These are phyloP conservation scores for Drosophila biarmipes DNA, from an alignment of 1,140 invertebrate genomes.

Conservation along the genomic window DNA sequence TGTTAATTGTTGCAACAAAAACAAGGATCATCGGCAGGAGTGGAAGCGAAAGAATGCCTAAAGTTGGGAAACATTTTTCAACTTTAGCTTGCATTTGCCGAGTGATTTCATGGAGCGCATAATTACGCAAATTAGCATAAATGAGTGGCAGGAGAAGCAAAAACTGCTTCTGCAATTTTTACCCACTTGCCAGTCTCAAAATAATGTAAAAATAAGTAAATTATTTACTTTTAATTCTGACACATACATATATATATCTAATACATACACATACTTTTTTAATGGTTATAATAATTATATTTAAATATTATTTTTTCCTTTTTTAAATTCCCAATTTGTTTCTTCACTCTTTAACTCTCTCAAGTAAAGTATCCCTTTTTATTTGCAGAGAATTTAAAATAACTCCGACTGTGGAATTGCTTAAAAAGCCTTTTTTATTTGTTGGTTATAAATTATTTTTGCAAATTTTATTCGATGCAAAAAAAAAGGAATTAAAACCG, in stretches of 20 bases:
- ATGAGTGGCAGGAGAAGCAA: slow-evolving; percentile 59
- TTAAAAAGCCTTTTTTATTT: slow-evolving; percentile 61
- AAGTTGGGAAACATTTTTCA: slow-evolving; percentile 52
- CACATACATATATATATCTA: no score
- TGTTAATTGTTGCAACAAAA: slow-evolving; percentile 77
- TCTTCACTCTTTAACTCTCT: not conserved
- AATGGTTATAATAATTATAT: no score
- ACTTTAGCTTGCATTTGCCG: slow-evolving; percentile 71
- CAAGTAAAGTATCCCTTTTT: not conserved
- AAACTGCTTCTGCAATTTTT: slow-evolving; percentile 18
- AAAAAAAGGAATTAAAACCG: slow-evolving; percentile 66
- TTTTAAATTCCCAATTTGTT: not conserved
- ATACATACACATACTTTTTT: no score
- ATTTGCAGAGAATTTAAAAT: slow-evolving; percentile 4
- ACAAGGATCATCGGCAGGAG: slow-evolving; percentile 32
- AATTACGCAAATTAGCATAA: slow-evolving; percentile 84
- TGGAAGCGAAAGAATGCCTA: slow-evolving; percentile 16
- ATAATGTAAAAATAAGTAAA: no score
- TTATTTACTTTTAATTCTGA: no score
- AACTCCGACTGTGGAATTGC: slow-evolving; percentile 42
- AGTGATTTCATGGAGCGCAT: slow-evolving; percentile 82
- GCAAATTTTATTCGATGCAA: slow-evolving; percentile 78
- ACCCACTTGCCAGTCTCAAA: not conserved
- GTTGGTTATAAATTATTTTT: slow-evolving; percentile 72
- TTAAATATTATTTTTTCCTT: not conserved